These are phyloP conservation scores for Gavia stellata DNA, from an alignment of 2,113 vertebrate species.

Conservation along the genomic window DNA sequence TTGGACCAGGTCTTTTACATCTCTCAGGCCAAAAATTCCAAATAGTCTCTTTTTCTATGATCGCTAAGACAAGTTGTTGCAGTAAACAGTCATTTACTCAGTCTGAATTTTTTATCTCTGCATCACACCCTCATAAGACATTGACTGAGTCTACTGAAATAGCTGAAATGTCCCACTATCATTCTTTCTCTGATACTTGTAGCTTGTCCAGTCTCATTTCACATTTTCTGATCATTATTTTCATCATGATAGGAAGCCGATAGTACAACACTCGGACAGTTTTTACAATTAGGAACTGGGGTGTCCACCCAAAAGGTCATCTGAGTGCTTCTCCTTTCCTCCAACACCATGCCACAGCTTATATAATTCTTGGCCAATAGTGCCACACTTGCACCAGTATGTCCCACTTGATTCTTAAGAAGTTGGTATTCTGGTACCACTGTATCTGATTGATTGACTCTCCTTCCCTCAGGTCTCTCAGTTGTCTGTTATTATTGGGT, in stretches of 20 bases:
- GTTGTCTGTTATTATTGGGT: background rate
- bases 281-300: background rate
- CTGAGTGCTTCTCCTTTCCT: background rate
- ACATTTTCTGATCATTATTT: background rate
- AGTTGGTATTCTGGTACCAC: background rate
- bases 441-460: background rate
- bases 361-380: background rate
- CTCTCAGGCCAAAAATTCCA: background rate
- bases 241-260: background rate
- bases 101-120: background rate
- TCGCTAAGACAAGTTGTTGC: background rate
- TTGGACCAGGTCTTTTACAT: background rate
- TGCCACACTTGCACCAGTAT: background rate
- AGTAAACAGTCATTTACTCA: background rate
- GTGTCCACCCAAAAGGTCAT: background rate
- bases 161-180: background rate
- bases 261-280: fast-evolving
- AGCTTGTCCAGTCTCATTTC: background rate
- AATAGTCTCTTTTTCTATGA: background rate
- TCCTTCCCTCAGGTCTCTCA: background rate
- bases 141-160: background rate
- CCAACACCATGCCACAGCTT: fast-evolving
- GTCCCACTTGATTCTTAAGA: background rate
- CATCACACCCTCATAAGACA: background rate
- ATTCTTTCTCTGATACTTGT: background rate